Evolutionary conservation across 1,140 invertebrate species (phyloP).

Genomic region (Metopolophium dirhodum): DNA sequence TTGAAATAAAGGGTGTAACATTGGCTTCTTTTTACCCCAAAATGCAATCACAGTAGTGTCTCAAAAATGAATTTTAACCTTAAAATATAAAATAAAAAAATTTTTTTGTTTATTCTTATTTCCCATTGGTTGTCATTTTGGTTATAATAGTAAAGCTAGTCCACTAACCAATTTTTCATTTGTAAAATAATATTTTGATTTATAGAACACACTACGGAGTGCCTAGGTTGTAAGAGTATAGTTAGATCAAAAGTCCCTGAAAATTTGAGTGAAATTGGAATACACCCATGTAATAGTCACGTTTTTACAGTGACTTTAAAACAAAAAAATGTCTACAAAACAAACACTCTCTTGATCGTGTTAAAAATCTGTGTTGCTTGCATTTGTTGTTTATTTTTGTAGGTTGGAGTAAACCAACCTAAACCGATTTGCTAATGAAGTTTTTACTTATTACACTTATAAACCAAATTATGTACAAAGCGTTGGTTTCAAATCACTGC

Average conservation of each 20-base stretch:
- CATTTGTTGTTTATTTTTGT: background rate
- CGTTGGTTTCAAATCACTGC: background rate
- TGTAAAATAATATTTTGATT: no score
- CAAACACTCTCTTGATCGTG: background rate
- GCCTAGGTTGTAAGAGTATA: background rate
- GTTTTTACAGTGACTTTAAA: background rate
- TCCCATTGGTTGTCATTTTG: background rate
- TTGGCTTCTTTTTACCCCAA: no score
- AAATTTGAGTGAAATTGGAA: background rate
- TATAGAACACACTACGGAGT: background rate
- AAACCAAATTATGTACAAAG: background rate
- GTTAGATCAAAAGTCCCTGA: background rate
- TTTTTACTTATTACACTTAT: background rate
- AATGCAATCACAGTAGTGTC: background rate
- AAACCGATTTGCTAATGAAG: background rate
- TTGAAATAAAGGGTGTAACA: no score
- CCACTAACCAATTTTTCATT: background rate
- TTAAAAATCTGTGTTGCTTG: background rate
- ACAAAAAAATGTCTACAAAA: background rate
- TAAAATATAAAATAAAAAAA: no score
- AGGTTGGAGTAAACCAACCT: background rate
- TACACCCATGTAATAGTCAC: background rate
- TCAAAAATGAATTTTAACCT: no score
- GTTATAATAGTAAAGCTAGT: background rate
- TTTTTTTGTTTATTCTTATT: background rate